Base-by-base conservation (phyloP, 2,113 vertebrate genomes). In the Merops nubicus region DNA sequence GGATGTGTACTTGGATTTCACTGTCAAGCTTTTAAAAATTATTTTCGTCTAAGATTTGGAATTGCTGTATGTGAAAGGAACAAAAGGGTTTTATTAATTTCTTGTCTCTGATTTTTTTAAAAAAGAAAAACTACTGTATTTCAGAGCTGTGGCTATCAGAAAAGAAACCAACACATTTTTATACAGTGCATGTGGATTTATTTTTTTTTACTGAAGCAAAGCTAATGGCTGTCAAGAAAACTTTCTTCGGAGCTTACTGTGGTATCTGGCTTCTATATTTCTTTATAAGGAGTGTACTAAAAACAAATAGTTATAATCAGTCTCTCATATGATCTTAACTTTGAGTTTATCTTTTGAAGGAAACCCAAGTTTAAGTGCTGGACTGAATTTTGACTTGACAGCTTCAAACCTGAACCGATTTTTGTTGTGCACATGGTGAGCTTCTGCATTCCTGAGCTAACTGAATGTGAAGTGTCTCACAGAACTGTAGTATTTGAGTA, bases 171-270 rank as follows among this genome's bases (percentile, higher is more conserved):
- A 29, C 1, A 29, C 1, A 0, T 56, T 89, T 88, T 23, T 69
- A 15, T 91, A 48, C 28, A 38, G 67, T 81, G 76, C 31, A 40
- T 26, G 21, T 89, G 77, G 18, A 80, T 88, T 95, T n/a, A n/a
- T 88, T 95, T 63, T 64, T 38, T 96, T 85, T 88, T 79, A 62
- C 56, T 88, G 87, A 86, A 72, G 57, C 31, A 5, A 60, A 88
- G 38, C 72, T 88, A 79, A 78, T 73, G 81, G 42, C 82, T 95
- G 47, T 83, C 69, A 76, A 15, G 48, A 75, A 89, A 88, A 88
- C 57, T 80, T 90, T 54, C 19, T 94, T 92, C 62, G 72, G 62
- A 79, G 69, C 53, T 45, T n/a, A 5, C 51, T 31, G 65, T 34
- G 31, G 11, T 67, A 43, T 25, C 63, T 75, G 43, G 13, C 67